phyloP scores from a whole-genome alignment of 2,888 invertebrate genomes.

The Fragum sueziense region DNA sequence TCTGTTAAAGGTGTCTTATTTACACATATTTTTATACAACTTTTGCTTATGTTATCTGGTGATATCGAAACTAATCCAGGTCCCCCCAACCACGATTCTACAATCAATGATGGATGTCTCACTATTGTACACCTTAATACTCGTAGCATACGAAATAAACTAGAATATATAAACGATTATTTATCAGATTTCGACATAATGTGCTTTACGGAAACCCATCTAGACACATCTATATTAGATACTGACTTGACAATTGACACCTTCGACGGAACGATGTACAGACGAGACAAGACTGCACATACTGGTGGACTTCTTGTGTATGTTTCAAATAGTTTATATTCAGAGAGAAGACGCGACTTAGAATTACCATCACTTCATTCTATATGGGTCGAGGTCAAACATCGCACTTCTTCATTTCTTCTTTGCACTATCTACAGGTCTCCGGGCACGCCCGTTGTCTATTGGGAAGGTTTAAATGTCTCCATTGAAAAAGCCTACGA shows the following conservation, averaged over 20 bases:
- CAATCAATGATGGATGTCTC: background rate
- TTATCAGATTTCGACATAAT: conserved; percentile 31
- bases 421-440: conserved; percentile 2
- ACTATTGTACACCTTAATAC: conserved; percentile 15
- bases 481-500: background rate
- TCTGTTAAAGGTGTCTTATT: background rate
- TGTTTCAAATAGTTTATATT: background rate
- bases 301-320: conserved; percentile 4
- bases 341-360: background rate
- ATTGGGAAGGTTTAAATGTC: background rate
- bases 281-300: background rate
- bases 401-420: background rate
- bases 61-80: conserved; percentile 13
- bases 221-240: background rate
- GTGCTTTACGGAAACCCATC: conserved; percentile 23
- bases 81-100: background rate
- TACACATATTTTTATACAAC: background rate
- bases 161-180: conserved; percentile 16
- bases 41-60: conserved; percentile 1
- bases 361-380: background rate
- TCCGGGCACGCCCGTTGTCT: background rate
- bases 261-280: background rate
- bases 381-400: conserved; percentile 9
- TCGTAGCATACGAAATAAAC: conserved; percentile 25
- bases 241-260: background rate